phyloP scores from a whole-genome alignment of 2,113 vertebrate genomes.

The Salvator merianae region DNA sequence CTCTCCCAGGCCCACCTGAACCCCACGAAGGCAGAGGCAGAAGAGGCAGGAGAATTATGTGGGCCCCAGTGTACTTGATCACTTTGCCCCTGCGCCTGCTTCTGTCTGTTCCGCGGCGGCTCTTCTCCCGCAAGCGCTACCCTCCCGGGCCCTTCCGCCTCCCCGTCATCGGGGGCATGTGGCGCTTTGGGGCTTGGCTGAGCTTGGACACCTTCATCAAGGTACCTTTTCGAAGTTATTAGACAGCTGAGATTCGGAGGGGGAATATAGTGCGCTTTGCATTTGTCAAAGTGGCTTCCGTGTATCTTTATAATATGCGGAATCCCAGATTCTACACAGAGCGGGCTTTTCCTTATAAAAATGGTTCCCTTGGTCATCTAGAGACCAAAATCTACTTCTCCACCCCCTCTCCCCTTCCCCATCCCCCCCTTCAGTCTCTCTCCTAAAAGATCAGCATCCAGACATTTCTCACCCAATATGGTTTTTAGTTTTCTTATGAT shows the following conservation, averaged over 20 bases:
- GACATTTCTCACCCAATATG: neutral
- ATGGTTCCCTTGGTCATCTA: no score
- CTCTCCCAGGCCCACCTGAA: neutral
- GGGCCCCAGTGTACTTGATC: neutral
- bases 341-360: no score
- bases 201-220: neutral
- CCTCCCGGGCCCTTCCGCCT: conserved; percentile 10
- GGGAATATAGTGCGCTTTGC: no score
- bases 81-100: neutral
- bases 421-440: no score
- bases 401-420: no score
- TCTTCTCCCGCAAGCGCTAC: neutral
- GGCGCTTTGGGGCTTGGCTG: neutral
- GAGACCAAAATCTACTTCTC: no score
- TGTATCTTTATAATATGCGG: neutral
- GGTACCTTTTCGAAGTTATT: conserved; percentile 1
- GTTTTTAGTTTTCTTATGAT: neutral
- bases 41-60: neutral
- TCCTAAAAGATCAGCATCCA: neutral
- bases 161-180: conserved; percentile 13
- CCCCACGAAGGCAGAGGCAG: neutral
- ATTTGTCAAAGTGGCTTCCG: neutral
- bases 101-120: neutral
- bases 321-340: neutral
- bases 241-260: no score